Evolutionary conservation across 1,140 invertebrate species (phyloP).

Genomic region (Antheraea pernyi): DNA sequence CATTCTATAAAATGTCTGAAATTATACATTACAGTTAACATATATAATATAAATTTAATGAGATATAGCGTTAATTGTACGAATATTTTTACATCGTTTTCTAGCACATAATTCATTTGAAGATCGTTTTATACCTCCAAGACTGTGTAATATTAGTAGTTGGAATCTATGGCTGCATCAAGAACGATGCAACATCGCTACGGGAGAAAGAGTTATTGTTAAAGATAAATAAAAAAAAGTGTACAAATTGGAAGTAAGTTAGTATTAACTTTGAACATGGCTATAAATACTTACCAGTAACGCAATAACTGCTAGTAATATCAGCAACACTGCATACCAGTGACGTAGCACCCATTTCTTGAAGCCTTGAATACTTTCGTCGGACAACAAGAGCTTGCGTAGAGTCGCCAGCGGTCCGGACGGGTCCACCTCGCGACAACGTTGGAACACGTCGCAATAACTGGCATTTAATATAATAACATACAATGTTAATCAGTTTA

Average conservation of each 20-base stretch:
- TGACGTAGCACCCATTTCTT: conserved; percentile 91
- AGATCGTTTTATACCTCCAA: not conserved
- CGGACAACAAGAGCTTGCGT: conserved; percentile 91
- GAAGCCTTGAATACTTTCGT: conserved; percentile 91
- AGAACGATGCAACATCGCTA: conserved; percentile 57
- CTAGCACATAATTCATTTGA: not conserved
- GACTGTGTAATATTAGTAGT: conserved; percentile 39
- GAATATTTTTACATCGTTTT: not conserved
- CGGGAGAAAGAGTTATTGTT: conserved; percentile 32
- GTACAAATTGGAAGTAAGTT: not conserved
- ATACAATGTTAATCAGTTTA: too few relatives aligned
- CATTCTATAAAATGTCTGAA: too few relatives aligned
- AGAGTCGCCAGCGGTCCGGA: conserved; percentile 96
- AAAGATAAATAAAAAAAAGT: not conserved
- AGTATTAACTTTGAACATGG: too few relatives aligned
- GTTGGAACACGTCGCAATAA: conserved; percentile 99
- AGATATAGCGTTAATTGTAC: not conserved
- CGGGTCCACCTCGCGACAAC: conserved; percentile 96
- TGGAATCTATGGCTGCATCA: conserved; percentile 45
- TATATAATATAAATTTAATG: too few relatives aligned
- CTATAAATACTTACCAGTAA: conserved; percentile 84
- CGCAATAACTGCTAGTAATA: conserved; percentile 86
- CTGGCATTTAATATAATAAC: conserved; percentile 38
- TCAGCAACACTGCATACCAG: conserved; percentile 91
- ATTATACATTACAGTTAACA: too few relatives aligned